Base-by-base conservation (phyloP, 1,140 invertebrate species). In the Conus ventricosus region DNA sequence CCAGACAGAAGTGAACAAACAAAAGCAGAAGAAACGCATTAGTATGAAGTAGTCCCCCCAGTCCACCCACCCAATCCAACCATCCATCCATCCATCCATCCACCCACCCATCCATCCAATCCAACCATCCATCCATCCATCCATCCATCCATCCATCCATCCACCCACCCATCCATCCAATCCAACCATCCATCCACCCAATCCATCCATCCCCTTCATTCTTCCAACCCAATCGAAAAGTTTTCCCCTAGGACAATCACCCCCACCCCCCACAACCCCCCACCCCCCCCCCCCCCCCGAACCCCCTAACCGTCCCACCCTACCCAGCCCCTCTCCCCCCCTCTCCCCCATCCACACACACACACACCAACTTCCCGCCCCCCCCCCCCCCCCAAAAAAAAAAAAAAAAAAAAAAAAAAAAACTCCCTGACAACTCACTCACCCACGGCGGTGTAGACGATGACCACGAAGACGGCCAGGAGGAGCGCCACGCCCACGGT, bases 391-490 rank as follows among this genome's bases (percentile, higher is more conserved):
- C 15, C 80, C 25, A n/a, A 55, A n/a, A 82, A n/a, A 55, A n/a
- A 82, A n/a, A 82, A n/a, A 82, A n/a, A 82, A 51, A 84, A 51
- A 84, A 8, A n/a, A 15, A 57, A 11, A 55, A n/a, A 84, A 20
- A 55, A 15, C 27, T 13, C 11, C 53, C 25, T 1, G 25, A 54
- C 23, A 87, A 55, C 23, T 67, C 13, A 25, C 85, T 90, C 91
- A 80, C 91, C 90, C 60, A 91, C 87, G 25, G 88, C 76, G 8
- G 90, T 91, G 87, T 92, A 92, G 67, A 90, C 88, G 85, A 92
- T 90, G 20, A 92, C 91, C 54, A 91, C 88, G 71, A 92, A 90
- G 57, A 92, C 91, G 13, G 91, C 88, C 27, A 92, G 63, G 23
- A 92, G 88, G 53, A 92, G 67, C 55, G 89, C 88, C 63, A 92